Base-by-base conservation (phyloP, 37 sponge, comb jelly and placozoan species). In the Cliona cf. orientalis region DNA sequence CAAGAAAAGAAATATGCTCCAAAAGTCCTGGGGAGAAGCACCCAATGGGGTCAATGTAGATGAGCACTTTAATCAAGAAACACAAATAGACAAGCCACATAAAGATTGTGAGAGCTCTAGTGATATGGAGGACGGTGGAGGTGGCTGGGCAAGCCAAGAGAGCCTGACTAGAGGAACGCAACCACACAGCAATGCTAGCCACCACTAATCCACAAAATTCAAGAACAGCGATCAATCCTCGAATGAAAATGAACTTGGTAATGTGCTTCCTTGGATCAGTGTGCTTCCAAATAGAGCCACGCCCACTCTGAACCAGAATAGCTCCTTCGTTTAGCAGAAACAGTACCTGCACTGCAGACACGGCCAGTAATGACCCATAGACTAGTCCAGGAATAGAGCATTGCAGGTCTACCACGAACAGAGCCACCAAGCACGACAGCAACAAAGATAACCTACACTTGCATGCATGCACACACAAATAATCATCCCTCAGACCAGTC, bases 331-430 rank as follows among this genome's bases (percentile, higher is more conserved):
- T 78, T 6, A 78, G 7, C 19, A 78, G 19, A 35, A 35, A 32
- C 2, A 65, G 26, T 9, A 61, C 22, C 11, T 46, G 49, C 2
- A 78, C 3, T 28, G 45, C 3, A 2, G n/a, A 2, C 1, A 78
- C 28, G 5, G 42, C 46, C 63, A 64, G 65, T 29, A 78, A 66
- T 2, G 78, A 65, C 46, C 35, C 62, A 61, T 64, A 78, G 78
- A 78, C 46, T 2, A 78, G 35, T 60, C 66, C 66, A 40, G 78
- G 78, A 19, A 78, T 42, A n/a, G n/a, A n/a, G n/a, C n/a, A n/a
- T n/a, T n/a, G n/a, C n/a, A n/a, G n/a, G n/a, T n/a, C n/a, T n/a
- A n/a, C n/a, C n/a, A n/a, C n/a, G n/a, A n/a, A n/a, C n/a, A n/a
- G n/a, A n/a, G n/a, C n/a, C n/a, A n/a, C n/a, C n/a, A n/a, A n/a